A percentile compares a stretch with the other conserved stretches of the same genome.
These are phyloP conservation scores for Drosophila infuscata DNA, from an alignment of 2,888 invertebrate species.

Conservation along the genomic window DNA sequence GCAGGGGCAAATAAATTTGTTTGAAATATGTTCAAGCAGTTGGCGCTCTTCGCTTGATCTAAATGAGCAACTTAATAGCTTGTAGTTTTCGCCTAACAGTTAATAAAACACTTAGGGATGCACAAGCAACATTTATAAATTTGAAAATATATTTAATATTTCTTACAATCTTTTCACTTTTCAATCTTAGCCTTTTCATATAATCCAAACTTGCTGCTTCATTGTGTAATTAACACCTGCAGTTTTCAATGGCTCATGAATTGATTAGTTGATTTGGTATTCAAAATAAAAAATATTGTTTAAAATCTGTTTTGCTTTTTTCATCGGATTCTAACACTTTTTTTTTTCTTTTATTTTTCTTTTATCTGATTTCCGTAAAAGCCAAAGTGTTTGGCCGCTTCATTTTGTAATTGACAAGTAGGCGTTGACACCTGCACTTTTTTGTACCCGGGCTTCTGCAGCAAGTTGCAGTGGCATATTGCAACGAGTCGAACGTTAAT, in stretches of 20 bases:
- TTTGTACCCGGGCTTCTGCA: neutral
- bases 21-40: constrained; percentile 64
- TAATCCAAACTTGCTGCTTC: no score
- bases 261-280: constrained; percentile 5
- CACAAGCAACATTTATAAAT: neutral
- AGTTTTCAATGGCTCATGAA: neutral
- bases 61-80: constrained; percentile 51
- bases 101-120: constrained; percentile 29
- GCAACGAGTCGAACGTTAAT: constrained; percentile 11
- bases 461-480: constrained; percentile 10
- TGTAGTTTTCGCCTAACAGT: constrained; percentile 30
- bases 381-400: neutral
- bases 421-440: constrained; percentile 19
- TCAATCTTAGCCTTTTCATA: neutral
- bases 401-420: constrained; percentile 24
- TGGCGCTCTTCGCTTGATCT: constrained; percentile 29
- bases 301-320: neutral
- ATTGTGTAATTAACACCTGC: neutral
- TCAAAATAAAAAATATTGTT: neutral
- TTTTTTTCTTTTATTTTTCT: neutral
- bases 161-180: neutral
- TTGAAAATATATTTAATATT: neutral
- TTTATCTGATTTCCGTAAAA: neutral
- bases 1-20: constrained; percentile 79
- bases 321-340: no score